Evolutionary conservation across 2,888 invertebrate species (phyloP), one percentile per base, ranked within the genome.

Genomic region (Desoria tigrina): DNA sequence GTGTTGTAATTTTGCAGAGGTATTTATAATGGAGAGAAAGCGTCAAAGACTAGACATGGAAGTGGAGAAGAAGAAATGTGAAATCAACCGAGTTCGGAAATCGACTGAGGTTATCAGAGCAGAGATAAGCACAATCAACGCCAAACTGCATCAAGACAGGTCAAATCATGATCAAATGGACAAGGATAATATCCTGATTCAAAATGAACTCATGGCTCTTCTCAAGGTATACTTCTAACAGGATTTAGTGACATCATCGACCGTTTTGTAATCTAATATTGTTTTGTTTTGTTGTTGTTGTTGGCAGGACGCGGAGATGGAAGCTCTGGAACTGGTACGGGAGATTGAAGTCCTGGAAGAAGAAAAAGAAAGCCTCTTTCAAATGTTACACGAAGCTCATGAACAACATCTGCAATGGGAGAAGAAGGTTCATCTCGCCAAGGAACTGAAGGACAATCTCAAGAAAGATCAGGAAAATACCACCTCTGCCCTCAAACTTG

Each of bases 351-450:
- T 85, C 3, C 79, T 89, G 58, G 86, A 86, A 71, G 84, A 84
- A 55, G 87, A 89, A 28, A 90, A 90, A 77, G 82, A 84, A 27
- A 81, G 82, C 39, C 79, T 89, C 0, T 86, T 86, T 1, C 84
- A 87, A 61, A 85, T 87, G 49, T 79, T 89, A 23, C 84, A 88
- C 68, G 83, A 71, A 63, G 62, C 59, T 23, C 72, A 75, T 65
- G 71, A 75, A 49, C 72, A 90, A 79, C 85, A 87, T 9, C 81
- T 91, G 28, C 86, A 88, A 32, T 92, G 92, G 92, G 90, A 92
- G 78, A 87, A 89, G 72, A 90, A 91, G 81, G 86, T 88, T 26
- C 78, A 88, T 74, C 79, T 90, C 76, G 87, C 89, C 1, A 84
- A 86, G 24, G 90, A 92, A 78, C 84, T 89, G 0, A 86, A 88